Evolutionary conservation across 1,140 invertebrate genomes (phyloP).

Genomic region (Neuroterus valhalla): DNA sequence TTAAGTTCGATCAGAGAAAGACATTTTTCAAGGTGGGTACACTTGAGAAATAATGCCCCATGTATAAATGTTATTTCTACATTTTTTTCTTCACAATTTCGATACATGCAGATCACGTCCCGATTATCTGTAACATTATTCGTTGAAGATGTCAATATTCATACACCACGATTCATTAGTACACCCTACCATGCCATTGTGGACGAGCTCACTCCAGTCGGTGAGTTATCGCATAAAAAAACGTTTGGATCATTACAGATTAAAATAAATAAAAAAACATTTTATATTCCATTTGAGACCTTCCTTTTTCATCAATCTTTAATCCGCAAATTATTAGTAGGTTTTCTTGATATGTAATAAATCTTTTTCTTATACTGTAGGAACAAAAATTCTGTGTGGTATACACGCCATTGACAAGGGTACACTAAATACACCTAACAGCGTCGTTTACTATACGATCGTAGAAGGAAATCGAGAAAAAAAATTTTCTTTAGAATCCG

Average conservation of each 20-base stretch:
- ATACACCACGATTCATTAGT: slow-evolving; percentile 83
- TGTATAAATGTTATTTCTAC: no score
- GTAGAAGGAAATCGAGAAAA: slow-evolving; percentile 84
- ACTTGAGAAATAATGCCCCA: no score
- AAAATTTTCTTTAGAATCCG: slow-evolving; percentile 86
- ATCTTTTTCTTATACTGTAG: slow-evolving; percentile 72
- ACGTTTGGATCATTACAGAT: no score
- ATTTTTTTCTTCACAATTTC: slow-evolving; percentile 41
- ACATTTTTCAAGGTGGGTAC: no score
- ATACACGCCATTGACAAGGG: slow-evolving; percentile 88
- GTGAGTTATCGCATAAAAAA: slow-evolving; percentile 74
- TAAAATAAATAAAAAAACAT: no score
- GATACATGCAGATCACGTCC: slow-evolving; percentile 79
- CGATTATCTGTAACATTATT: slow-evolving; percentile 89
- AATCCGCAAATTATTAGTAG: no score
- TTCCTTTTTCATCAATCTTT: no score
- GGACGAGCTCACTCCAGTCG: slow-evolving; percentile 86
- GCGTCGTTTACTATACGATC: slow-evolving; percentile 89
- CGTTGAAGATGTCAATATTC: slow-evolving; percentile 90
- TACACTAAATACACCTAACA: slow-evolving; percentile 92
- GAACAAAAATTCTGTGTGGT: slow-evolving; percentile 86
- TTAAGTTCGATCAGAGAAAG: no score
- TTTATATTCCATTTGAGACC: no score
- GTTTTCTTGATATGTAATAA: no score
- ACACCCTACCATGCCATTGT: slow-evolving; percentile 86